Evolutionary conservation across 1,140 invertebrate genomes (phyloP).

Genomic region (Drosophila auraria): DNA sequence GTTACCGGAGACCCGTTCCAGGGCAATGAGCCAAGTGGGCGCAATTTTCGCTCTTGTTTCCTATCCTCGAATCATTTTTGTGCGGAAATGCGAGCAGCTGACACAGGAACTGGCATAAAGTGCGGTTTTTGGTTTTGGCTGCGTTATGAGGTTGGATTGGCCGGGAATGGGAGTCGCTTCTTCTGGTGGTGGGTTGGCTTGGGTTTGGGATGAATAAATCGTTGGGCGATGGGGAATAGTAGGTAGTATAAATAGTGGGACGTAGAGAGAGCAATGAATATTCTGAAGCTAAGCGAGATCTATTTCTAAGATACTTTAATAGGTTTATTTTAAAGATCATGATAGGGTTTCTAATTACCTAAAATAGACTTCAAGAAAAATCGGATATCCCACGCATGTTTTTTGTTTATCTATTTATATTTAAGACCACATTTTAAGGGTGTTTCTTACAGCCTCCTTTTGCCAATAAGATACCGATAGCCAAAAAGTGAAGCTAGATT

Average conservation of each 20-base stretch:
- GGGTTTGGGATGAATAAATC: slow-evolving; percentile 20
- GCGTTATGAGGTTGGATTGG: slow-evolving; percentile 16
- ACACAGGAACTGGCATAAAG: slow-evolving; percentile 67
- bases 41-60: slow-evolving; percentile 55
- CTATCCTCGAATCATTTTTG: slow-evolving; percentile 20
- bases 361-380: neutral
- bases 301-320: neutral
- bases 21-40: slow-evolving; percentile 78
- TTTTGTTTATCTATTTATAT: neutral
- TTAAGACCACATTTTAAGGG: neutral
- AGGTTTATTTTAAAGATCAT: neutral
- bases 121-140: slow-evolving; percentile 44
- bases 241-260: slow-evolving; percentile 4
- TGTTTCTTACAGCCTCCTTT: too few relatives aligned
- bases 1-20: slow-evolving; percentile 38
- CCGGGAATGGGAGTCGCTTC: neutral
- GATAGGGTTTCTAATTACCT: neutral
- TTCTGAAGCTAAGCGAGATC: neutral
- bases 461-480: too few relatives aligned
- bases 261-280: neutral
- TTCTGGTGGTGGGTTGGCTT: neutral
- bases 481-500: too few relatives aligned
- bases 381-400: neutral
- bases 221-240: neutral
- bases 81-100: slow-evolving; percentile 68